A percentile compares a stretch with the other conserved stretches of the same genome.
Conservation (phyloP, 2,888 invertebrate species). For the Syrista parreyssii region DNA sequence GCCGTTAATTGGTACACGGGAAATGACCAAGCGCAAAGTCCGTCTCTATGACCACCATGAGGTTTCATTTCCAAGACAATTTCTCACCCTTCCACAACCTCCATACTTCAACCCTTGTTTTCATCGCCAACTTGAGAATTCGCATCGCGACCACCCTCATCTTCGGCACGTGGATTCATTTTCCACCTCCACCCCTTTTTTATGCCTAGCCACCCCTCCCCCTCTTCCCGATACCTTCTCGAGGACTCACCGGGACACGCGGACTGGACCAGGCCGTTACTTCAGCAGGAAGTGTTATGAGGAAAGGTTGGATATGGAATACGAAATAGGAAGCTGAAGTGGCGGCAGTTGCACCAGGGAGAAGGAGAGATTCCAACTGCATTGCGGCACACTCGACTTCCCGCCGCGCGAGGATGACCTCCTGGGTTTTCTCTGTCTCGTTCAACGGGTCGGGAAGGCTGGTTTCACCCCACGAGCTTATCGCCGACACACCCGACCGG, state of each 20-base stretch:
- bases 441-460: neutral
- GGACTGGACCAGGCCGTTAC: neutral
- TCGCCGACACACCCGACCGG: neutral
- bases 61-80: neutral
- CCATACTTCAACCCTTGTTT: neutral
- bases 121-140: neutral
- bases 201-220: too few species aligned
- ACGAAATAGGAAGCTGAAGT: neutral
- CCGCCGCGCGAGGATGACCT: slow-evolving; percentile 37
- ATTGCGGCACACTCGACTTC: slow-evolving; percentile 51
- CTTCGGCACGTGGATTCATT: neutral
- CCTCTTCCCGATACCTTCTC: neutral
- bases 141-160: neutral
- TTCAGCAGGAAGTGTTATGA: neutral
- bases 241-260: neutral
- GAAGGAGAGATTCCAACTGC: slow-evolving; percentile 36
- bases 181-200: neutral
- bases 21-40: neutral
- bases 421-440: slow-evolving; percentile 3
- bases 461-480: neutral
- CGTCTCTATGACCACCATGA: neutral
- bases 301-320: neutral
- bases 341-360: neutral
- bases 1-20: neutral
- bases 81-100: neutral